Conservation (phyloP, 1,140 invertebrate genomes). For the Pseudomyrmex cubaensis region DNA sequence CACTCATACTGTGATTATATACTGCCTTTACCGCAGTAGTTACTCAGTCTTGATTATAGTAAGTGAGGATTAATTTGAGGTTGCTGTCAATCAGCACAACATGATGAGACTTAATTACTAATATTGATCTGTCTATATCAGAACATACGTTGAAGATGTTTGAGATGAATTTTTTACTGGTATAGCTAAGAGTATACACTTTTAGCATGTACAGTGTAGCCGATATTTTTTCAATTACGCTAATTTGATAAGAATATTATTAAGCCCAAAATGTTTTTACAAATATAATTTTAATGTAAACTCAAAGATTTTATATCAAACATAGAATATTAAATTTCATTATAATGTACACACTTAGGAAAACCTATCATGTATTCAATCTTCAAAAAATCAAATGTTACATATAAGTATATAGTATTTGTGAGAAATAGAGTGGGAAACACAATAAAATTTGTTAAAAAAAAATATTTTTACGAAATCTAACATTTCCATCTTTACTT, state of each 20-base stretch:
- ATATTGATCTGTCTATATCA: neutral
- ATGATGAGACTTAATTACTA: conserved; percentile 15
- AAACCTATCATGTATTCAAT: neutral
- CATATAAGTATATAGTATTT: neutral
- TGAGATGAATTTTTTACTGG: neutral
- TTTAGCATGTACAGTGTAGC: neutral
- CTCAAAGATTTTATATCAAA: neutral
- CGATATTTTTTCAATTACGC: too few species aligned
- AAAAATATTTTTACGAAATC: neutral
- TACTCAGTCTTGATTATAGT: conserved; percentile 18
- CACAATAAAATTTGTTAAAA: too few species aligned
- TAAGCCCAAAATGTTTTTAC: neutral
- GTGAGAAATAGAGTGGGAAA: too few species aligned
- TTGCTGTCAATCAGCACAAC: neutral
- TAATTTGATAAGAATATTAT: neutral
- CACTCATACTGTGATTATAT: neutral
- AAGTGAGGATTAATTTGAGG: conserved; percentile 3
- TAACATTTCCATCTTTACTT: neutral
- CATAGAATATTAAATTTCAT: conserved; percentile 8
- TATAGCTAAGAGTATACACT: neutral
- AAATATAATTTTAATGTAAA: neutral
- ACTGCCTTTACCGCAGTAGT: too few species aligned
- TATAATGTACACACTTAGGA: neutral
- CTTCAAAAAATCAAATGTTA: neutral
- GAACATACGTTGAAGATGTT: neutral